phyloP scores from a whole-genome alignment of 1,140 invertebrate genomes.

The Drosophila pseudoobscura region DNA sequence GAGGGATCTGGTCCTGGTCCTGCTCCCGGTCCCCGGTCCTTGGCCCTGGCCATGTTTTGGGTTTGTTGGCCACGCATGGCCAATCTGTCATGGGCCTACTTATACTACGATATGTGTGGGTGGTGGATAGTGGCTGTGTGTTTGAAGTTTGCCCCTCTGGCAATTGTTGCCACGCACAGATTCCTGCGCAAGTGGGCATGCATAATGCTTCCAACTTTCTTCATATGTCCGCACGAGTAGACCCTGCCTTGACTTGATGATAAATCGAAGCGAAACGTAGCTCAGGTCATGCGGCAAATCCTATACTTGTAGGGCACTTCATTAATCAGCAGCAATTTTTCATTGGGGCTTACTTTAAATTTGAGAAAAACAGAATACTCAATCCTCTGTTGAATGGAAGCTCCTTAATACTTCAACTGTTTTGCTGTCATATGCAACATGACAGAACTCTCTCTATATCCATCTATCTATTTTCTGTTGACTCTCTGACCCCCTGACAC shows the following conservation, averaged over 20 bases:
- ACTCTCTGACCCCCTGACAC: slow-evolving; percentile 18
- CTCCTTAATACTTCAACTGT: slow-evolving; percentile 23
- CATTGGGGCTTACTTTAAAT: slow-evolving; percentile 11
- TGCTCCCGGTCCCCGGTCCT: background rate
- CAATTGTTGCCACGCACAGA: slow-evolving; percentile 63
- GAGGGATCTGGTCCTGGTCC: background rate
- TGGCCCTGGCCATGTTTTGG: slow-evolving; percentile 13
- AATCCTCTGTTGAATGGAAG: background rate
- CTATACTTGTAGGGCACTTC: slow-evolving; percentile 28
- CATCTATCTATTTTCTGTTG: slow-evolving; percentile 10
- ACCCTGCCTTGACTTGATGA: slow-evolving; percentile 19
- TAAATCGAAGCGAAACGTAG: slow-evolving; percentile 44
- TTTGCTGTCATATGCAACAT: slow-evolving; percentile 52
- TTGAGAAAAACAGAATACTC: slow-evolving; percentile 8
- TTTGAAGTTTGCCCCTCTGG: slow-evolving; percentile 29
- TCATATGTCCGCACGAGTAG: slow-evolving; percentile 49
- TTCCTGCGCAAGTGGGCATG: slow-evolving; percentile 68
- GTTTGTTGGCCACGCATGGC: slow-evolving; percentile 49
- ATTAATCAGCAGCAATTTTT: slow-evolving; percentile 45
- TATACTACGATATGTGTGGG: background rate
- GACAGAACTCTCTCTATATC: slow-evolving; percentile 26
- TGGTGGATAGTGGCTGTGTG: background rate
- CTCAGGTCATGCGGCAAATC: slow-evolving; percentile 47
- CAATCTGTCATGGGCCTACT: slow-evolving; percentile 39
- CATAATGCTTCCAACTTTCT: slow-evolving; percentile 40